These are phyloP conservation scores for Lophura nycthemera DNA, from an alignment of 2,113 vertebrate species.

Conservation along the genomic window DNA sequence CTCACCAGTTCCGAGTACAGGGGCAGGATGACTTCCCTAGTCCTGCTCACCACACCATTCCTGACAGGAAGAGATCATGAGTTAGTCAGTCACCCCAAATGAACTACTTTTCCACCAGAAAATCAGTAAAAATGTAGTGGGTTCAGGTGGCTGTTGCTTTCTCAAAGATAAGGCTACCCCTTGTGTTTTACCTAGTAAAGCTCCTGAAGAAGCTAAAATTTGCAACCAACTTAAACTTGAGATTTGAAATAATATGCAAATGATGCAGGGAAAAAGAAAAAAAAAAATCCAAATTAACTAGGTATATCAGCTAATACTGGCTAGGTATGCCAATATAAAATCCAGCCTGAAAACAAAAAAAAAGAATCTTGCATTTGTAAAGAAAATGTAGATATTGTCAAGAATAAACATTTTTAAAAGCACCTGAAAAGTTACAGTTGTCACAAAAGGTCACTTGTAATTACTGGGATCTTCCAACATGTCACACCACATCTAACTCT, in stretches of 20 bases:
- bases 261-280: neutral
- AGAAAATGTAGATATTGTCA: neutral
- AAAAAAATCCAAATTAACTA: neutral
- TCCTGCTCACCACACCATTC: too few species aligned
- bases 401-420: neutral
- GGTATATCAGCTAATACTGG: neutral
- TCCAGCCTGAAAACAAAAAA: neutral
- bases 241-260: neutral
- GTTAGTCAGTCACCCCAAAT: neutral
- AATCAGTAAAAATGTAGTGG: neutral
- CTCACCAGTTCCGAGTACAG: too few species aligned
- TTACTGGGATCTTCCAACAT: neutral
- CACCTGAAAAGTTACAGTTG: neutral
- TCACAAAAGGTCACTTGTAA: neutral
- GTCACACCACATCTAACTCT: neutral
- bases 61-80: neutral
- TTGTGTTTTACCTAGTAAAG: neutral
- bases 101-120: neutral
- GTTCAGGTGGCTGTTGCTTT: neutral
- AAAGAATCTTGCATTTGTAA: neutral
- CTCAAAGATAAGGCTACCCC: neutral
- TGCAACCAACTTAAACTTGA: neutral
- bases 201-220: neutral
- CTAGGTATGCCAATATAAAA: neutral
- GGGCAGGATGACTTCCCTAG: too few species aligned